Evolutionary conservation across 2,888 invertebrate genomes (phyloP).

Genomic region (Megamerina dolium): DNA sequence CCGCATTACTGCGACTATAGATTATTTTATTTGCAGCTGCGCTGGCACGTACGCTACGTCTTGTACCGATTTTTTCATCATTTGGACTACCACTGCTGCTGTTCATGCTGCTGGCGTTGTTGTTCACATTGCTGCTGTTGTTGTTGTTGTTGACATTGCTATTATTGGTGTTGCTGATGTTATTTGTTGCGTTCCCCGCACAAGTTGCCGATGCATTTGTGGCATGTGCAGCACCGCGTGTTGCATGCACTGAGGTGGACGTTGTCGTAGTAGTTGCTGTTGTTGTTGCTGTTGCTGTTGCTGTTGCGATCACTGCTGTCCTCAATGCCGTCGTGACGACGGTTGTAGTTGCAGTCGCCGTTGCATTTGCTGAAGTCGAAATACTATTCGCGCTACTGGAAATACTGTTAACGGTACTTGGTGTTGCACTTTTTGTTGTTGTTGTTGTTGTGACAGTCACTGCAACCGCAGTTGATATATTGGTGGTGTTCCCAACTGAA

Average conservation of each 20-base stretch:
- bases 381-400: not conserved
- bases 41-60: constrained; percentile 53
- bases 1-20: constrained; percentile 38
- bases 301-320: not conserved
- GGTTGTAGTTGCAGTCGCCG: too few relatives aligned
- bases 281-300: constrained; percentile 7
- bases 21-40: constrained; percentile 48
- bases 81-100: constrained; percentile 27
- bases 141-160: constrained; percentile 12
- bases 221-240: constrained; percentile 28
- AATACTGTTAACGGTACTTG: not conserved
- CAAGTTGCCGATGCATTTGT: constrained; percentile 4
- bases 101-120: too few relatives aligned
- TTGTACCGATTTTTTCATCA: constrained; percentile 53
- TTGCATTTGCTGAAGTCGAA: not conserved
- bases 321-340: not conserved
- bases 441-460: constrained; percentile 8
- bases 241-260: constrained; percentile 30
- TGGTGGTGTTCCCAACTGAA: not conserved
- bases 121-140: constrained; percentile 16
- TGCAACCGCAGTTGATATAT: not conserved
- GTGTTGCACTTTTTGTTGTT: not conserved
- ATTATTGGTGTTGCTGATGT: constrained; percentile 9
- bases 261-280: constrained; percentile 7
- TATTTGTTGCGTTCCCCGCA: too few relatives aligned